Percentiles rank a stretch among this genome's conserved stretches.
Conservation (phyloP, 2,888 invertebrate species). For the Glyphotaelius pellucidus region DNA sequence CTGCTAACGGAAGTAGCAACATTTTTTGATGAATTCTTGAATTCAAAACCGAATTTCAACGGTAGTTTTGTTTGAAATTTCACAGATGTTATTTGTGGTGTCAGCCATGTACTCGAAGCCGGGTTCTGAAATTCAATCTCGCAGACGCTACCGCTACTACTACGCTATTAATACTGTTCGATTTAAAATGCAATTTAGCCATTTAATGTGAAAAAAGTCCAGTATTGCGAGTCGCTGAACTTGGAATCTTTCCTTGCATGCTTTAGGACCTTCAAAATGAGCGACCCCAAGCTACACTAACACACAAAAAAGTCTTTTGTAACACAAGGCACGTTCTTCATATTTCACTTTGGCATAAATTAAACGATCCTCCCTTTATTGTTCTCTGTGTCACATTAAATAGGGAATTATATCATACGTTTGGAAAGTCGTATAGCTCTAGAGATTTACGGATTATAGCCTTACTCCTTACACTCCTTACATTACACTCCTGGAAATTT, state of each 20-base stretch:
- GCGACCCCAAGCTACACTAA: background rate
- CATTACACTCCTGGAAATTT: background rate
- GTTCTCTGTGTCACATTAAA: constrained; percentile 19
- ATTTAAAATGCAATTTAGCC: background rate
- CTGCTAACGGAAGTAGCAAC: too few species aligned
- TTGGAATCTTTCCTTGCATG: background rate
- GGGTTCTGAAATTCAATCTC: too few species aligned
- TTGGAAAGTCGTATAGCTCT: background rate
- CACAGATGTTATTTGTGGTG: too few species aligned
- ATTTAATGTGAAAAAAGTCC: background rate
- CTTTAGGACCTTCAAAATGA: background rate
- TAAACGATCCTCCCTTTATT: background rate
- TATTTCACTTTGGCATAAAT: constrained; percentile 32
- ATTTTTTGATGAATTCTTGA: too few species aligned
- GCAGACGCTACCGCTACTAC: too few species aligned
- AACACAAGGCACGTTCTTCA: constrained; percentile 24
- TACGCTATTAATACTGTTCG: too few species aligned
- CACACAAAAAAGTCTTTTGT: background rate
- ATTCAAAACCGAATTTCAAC: too few species aligned
- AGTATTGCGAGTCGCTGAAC: background rate
- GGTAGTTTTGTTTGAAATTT: too few species aligned
- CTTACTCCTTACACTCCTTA: background rate
- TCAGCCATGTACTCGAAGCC: too few species aligned
- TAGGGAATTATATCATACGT: background rate
- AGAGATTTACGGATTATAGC: background rate